Evolutionary conservation across 2,797 vertebrate species (phyloP).

Genomic region (Rhinophrynus dorsalis): DNA sequence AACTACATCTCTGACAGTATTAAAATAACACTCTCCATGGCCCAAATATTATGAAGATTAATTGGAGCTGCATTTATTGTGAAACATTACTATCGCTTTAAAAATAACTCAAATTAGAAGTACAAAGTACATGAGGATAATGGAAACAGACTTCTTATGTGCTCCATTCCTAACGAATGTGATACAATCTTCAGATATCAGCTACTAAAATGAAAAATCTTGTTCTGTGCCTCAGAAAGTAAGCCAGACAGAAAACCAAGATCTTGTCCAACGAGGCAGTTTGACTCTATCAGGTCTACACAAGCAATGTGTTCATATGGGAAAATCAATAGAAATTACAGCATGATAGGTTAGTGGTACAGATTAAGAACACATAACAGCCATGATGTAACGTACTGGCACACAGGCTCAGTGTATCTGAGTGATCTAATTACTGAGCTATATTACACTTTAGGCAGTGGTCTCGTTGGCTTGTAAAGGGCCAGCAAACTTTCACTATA

Average conservation of each 20-base stretch:
- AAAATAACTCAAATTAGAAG: too few species aligned
- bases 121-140: too few species aligned
- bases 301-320: not conserved
- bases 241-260: constrained; percentile 11
- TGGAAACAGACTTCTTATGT: constrained; percentile 25
- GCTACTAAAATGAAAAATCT: constrained; percentile 12
- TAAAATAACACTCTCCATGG: too few species aligned
- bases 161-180: not conserved
- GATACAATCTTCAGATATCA: constrained; percentile 13
- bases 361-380: not conserved
- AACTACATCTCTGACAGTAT: too few species aligned
- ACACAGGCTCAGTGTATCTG: not conserved
- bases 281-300: not conserved
- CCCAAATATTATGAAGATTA: too few species aligned
- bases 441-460: not conserved
- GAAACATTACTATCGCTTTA: too few species aligned
- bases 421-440: not conserved
- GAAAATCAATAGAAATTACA: constrained; percentile 4
- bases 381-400: not conserved
- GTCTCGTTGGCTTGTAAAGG: too few species aligned
- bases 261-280: not conserved
- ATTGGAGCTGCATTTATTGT: too few species aligned
- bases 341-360: not conserved
- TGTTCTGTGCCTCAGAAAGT: constrained; percentile 2
- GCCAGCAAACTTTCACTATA: too few species aligned